These are phyloP conservation scores for Caranx melampygus DNA, from an alignment of 2,113 vertebrate species.

Conservation along the genomic window DNA sequence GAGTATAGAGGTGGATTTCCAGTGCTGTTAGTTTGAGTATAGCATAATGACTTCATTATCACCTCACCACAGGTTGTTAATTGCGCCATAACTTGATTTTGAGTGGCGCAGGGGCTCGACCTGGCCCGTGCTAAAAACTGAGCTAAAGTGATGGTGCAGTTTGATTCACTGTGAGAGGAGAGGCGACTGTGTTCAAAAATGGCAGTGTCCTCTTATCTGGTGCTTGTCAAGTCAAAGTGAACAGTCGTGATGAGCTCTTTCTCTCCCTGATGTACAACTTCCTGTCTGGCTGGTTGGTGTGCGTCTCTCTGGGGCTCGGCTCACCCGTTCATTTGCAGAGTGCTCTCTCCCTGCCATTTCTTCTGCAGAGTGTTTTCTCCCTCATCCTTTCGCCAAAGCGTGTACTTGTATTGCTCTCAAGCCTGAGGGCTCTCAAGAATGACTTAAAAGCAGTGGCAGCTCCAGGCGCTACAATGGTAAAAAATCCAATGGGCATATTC, in stretches of 20 bases:
- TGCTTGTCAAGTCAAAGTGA: constrained; percentile 39
- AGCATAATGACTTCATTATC: constrained; percentile 36
- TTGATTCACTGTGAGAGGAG: constrained; percentile 7
- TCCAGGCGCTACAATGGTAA: constrained; percentile 14
- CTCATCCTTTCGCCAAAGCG: constrained; percentile 23
- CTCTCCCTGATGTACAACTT: constrained; percentile 32
- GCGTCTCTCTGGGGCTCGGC: constrained; percentile 1
- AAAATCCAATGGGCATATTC: constrained; percentile 36
- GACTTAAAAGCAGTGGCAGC: constrained; percentile 43
- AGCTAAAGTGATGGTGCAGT: constrained; percentile 35
- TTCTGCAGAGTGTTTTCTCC: constrained; percentile 15
- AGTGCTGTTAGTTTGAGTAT: constrained; percentile 14
- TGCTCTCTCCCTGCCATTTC: constrained; percentile 12
- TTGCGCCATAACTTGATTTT: constrained; percentile 39
- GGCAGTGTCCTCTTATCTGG: not conserved
- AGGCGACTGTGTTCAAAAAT: not conserved
- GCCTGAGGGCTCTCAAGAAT: constrained; percentile 34
- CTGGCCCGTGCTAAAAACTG: constrained; percentile 2
- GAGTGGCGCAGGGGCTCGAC: constrained; percentile 31
- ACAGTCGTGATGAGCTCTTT: constrained; percentile 8
- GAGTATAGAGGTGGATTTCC: not conserved
- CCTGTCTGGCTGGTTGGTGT: constrained; percentile 21
- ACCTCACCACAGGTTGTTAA: constrained; percentile 44
- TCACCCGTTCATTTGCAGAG: constrained; percentile 21
- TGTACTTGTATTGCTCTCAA: constrained; percentile 28